Evolutionary conservation across 1,140 invertebrate genomes (phyloP).

Genomic region (Calosoma granatense): DNA sequence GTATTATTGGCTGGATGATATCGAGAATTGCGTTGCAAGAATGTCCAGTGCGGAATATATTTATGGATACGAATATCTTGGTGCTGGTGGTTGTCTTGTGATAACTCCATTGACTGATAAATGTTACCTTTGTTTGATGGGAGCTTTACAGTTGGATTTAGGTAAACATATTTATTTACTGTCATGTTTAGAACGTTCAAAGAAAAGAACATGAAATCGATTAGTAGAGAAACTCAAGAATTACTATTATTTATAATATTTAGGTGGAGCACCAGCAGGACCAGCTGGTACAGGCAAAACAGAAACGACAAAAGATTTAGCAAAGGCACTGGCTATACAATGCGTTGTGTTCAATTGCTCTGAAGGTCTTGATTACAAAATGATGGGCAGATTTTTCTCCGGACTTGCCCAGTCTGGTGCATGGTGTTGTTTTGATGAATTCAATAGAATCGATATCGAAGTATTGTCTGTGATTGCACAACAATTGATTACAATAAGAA

Average conservation of each 20-base stretch:
- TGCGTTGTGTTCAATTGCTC: conserved; percentile 90
- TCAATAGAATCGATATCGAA: conserved; percentile 85
- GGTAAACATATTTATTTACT: no score
- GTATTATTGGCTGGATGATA: conserved; percentile 78
- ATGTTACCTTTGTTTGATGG: conserved; percentile 80
- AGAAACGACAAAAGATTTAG: conserved; percentile 87
- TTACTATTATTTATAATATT: conserved; percentile 12
- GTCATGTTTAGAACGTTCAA: no score
- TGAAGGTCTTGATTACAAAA: conserved; percentile 72
- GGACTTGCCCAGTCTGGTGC: conserved; percentile 78
- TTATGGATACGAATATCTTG: conserved; percentile 90
- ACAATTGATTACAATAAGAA: conserved; percentile 66
- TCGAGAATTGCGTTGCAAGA: conserved; percentile 63
- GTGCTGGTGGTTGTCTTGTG: conserved; percentile 69
- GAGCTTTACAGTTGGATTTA: conserved; percentile 73
- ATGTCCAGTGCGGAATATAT: conserved; percentile 69
- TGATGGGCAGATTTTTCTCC: conserved; percentile 83
- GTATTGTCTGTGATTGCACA: conserved; percentile 83
- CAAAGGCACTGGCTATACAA: conserved; percentile 76
- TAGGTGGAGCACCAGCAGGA: conserved; percentile 73
- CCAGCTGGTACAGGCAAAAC: conserved; percentile 92
- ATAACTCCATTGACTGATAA: conserved; percentile 79
- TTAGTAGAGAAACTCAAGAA: no score
- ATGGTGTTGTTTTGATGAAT: conserved; percentile 90
- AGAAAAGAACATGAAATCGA: no score